A percentile compares a stretch with the other conserved stretches of the same genome.
Evolutionary conservation across 2,113 vertebrate genomes (phyloP).

Genomic region (Scomber japonicus): DNA sequence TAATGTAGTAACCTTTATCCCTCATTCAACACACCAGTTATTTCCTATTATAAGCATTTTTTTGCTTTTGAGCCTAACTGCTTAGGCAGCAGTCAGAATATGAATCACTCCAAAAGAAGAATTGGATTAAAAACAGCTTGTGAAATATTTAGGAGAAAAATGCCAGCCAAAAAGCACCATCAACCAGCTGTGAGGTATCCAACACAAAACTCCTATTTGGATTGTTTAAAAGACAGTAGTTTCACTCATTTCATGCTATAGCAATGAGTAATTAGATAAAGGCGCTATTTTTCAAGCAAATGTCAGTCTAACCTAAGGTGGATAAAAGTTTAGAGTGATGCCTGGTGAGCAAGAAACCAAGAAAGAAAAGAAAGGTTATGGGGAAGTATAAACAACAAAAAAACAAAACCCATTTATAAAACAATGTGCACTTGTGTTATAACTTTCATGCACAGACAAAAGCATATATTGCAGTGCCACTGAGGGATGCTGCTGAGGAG

Average conservation of each 20-base stretch:
- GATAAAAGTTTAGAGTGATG: neutral
- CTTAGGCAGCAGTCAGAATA: slow-evolving; percentile 21
- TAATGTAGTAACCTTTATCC: slow-evolving; percentile 41
- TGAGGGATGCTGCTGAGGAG: slow-evolving; percentile 29
- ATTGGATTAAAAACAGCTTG: slow-evolving; percentile 34
- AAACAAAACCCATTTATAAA: neutral
- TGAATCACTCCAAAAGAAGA: slow-evolving; percentile 40
- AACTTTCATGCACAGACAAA: slow-evolving; percentile 42
- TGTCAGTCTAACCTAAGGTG: neutral
- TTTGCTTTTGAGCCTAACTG: slow-evolving; percentile 41
- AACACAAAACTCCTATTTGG: slow-evolving; percentile 3
- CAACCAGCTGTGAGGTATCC: slow-evolving; percentile 23
- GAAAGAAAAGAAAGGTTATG: neutral
- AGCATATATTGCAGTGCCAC: slow-evolving; percentile 39
- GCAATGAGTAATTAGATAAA: slow-evolving; percentile 8
- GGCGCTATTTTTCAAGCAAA: neutral
- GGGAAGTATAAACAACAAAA: neutral
- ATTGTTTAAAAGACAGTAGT: slow-evolving; percentile 17
- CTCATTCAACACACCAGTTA: slow-evolving; percentile 43
- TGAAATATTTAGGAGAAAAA: slow-evolving; percentile 46
- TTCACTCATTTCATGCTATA: slow-evolving; percentile 1
- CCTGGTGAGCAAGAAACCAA: neutral
- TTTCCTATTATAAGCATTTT: slow-evolving; percentile 48
- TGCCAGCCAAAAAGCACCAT: slow-evolving; percentile 10
- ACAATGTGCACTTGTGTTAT: slow-evolving; percentile 21